phyloP scores from a whole-genome alignment of 2,888 invertebrate species.

The Neoitamus cyanurus region DNA sequence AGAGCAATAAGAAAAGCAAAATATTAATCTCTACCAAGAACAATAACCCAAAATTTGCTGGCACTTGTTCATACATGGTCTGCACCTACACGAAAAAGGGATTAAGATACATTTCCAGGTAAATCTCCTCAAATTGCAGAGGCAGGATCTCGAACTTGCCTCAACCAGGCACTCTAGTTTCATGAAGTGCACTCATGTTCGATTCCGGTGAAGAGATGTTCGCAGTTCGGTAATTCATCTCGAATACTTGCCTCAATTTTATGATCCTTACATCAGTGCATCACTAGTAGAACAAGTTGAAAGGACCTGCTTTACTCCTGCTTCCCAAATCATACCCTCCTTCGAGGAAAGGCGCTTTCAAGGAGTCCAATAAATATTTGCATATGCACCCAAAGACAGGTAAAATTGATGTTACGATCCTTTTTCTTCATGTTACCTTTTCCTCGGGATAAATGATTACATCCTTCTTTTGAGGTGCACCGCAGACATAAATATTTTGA shows the following conservation, averaged over 20 bases:
- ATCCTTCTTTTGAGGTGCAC: background rate
- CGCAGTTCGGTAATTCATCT: background rate
- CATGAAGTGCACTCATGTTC: background rate
- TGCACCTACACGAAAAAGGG: background rate
- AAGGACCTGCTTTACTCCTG: background rate
- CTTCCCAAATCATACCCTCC: background rate
- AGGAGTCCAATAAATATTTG: background rate
- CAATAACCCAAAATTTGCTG: background rate
- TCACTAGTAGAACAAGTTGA: background rate
- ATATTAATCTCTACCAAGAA: background rate
- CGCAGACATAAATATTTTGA: background rate
- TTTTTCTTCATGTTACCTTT: background rate
- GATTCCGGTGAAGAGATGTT: background rate
- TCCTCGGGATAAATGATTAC: background rate
- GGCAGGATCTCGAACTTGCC: background rate
- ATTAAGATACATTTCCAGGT: background rate
- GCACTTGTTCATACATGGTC: background rate
- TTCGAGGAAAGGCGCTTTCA: background rate
- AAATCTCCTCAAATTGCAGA: background rate
- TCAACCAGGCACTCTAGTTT: background rate
- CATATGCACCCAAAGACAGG: background rate
- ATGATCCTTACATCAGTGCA: background rate
- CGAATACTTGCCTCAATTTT: background rate
- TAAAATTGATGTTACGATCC: background rate
- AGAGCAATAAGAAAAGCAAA: background rate